Evolutionary conservation across 2,113 vertebrate genomes (phyloP), one percentile per base, ranked within the genome.

Genomic region (Myrmophylax atrothorax): DNA sequence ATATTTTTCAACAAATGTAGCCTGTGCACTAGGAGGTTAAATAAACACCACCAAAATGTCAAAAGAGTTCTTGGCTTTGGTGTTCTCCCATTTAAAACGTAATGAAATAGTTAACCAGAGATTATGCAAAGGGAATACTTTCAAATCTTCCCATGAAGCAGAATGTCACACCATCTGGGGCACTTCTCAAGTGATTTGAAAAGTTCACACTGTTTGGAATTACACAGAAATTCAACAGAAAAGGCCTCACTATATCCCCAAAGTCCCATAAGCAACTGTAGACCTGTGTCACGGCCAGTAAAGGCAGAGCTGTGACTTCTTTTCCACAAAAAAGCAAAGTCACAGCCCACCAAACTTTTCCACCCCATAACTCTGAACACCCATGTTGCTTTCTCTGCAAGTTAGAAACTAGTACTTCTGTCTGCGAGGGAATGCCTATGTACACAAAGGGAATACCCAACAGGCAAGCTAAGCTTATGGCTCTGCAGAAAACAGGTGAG

Each of bases 121-220:
- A 84, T 89, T 94, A 96, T 87, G 89, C 89, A 96, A 92, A 96
- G 96, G 95, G 92, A 98, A 97, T 95, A 90, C 92, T 93, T 95
- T 97, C 95, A 95, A 93, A 94, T 96, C 95, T 93, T 96, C 97
- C 96, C 97, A 95, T 88, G 87, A 97, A 98, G 96, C 92, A 97
- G 97, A 97, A 97, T 95, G 96, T 96, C 96, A 97, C 88, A 97
- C 95, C 95, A 97, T 97, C 97, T 98, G 97, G 97, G 97, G 94
- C 97, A 96, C 91, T 96, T 96, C 97, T 97, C 93, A 88, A 97
- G 93, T 7, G 96, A 97, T 96, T 72, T 95, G 68, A 95, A 97
- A 96, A 96, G 96, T 97, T 97, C 93, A 96, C 82, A 96, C 90
- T 96, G 95, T 97, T 97, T 97, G 96, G 96, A 96, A 97, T 96